Conservation (phyloP, 2,888 invertebrate species). For the Toxonevra muliebris region DNA sequence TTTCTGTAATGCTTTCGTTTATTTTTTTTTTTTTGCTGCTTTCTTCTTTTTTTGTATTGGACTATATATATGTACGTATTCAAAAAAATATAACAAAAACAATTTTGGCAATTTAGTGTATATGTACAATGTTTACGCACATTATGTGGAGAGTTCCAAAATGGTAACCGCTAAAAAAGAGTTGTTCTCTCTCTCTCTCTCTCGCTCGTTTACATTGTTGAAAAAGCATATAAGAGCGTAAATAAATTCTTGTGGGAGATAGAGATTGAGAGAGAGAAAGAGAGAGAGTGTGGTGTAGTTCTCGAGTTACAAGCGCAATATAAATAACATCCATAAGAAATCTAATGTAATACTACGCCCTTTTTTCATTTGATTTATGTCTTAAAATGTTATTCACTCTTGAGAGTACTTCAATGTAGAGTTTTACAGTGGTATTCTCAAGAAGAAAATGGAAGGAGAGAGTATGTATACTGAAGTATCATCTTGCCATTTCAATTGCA, state of each 20-base stretch:
- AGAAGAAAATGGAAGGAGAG: too few species aligned
- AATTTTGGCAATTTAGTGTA: neutral
- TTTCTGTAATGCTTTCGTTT: neutral
- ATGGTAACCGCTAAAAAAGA: neutral
- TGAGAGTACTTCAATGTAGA: too few species aligned
- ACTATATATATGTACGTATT: neutral
- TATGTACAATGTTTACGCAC: neutral
- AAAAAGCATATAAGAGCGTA: too few species aligned
- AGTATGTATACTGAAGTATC: too few species aligned
- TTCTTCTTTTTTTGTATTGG: neutral
- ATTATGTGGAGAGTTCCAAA: neutral
- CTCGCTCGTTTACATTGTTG: too few species aligned
- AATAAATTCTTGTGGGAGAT: neutral
- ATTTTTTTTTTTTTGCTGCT: neutral
- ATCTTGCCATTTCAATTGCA: too few species aligned
- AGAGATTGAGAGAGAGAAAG: constrained; percentile 2
- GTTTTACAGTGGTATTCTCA: too few species aligned
- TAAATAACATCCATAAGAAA: constrained; percentile 17
- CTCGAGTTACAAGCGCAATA: neutral
- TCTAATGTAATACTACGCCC: constrained; percentile 30
- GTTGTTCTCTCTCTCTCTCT: too few species aligned
- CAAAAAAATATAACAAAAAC: constrained; percentile 11
- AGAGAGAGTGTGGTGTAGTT: constrained; percentile 2
- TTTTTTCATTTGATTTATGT: constrained; percentile 30
- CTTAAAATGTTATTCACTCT: neutral